These are phyloP conservation scores for Saturnia pavonia DNA, from an alignment of 2,888 invertebrate species.

Conservation along the genomic window DNA sequence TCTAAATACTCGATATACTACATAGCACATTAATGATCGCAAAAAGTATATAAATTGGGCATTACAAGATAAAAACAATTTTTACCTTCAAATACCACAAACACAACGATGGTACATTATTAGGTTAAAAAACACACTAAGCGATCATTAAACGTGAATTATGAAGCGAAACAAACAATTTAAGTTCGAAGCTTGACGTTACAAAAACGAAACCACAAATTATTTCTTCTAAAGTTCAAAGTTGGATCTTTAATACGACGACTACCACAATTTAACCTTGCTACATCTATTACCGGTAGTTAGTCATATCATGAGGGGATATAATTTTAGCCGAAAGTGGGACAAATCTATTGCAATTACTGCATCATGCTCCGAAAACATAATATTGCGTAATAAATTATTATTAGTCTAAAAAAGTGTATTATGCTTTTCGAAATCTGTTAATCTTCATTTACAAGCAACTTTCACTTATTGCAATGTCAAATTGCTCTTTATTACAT, in stretches of 20 bases:
- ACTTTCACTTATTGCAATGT: conserved; percentile 13
- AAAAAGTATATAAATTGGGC: neutral
- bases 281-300: conserved; percentile 25
- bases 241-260: conserved; percentile 20
- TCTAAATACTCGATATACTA: too few species aligned
- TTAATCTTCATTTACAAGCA: neutral
- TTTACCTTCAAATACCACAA: neutral
- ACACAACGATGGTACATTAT: neutral
- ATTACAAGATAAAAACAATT: neutral
- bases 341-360: conserved; percentile 19
- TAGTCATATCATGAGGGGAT: conserved; percentile 24
- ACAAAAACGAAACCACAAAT: conserved; percentile 14
- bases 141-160: conserved; percentile 10
- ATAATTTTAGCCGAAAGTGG: conserved; percentile 22
- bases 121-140: conserved; percentile 3
- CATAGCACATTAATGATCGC: neutral
- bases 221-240: conserved; percentile 18
- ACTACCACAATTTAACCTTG: conserved; percentile 38
- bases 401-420: conserved; percentile 9
- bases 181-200: neutral
- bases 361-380: conserved; percentile 16
- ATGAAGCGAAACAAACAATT: conserved; percentile 2
- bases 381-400: conserved; percentile 12
- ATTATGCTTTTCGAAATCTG: conserved; percentile 1
- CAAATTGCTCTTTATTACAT: conserved; percentile 2